Evolutionary conservation across 2,797 vertebrate genomes (phyloP), one percentile per base, ranked within the genome.

Genomic region (Salmo trutta): DNA sequence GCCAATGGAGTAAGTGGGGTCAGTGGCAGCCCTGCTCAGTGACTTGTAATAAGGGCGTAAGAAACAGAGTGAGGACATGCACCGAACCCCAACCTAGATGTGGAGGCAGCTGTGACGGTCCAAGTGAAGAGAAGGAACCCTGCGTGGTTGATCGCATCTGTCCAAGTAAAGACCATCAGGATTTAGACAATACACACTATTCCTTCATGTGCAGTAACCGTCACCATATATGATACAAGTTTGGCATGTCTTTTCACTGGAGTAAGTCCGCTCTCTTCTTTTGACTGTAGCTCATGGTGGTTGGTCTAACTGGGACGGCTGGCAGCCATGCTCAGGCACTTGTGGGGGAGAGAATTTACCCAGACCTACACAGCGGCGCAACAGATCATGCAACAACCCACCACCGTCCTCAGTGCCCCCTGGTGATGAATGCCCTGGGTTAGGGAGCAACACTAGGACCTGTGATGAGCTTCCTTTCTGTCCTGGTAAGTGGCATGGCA

Each of bases 241-340:
- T 64, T 24, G 59, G 59, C 21, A 64, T 64, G 24, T 64, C 21
- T 64, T 24, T 64, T 12, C 59, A 64, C 21, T 62, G 41, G 10
- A 47, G 41, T 47, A 47, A 68, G 2, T 68, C 66, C 4, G 10
- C 41, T 6, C 17, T 47, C 41, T 3, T 31, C 65, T 19, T 68
- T 33, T 33, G 7, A 66, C 4, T n/a, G 47, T 73, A 95, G 94
- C 77, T 75, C 93, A 94, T 7, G 94, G 93, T 1, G 86, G 81
- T 64, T 94, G 94, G 94, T 85, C 89, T 1, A 15, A 51, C 71
- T 95, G 94, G 94, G 85, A 85, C 0, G 15, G 31, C 17, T 94
- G 93, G 93, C 70, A 74, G 6, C 1, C 70, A 1, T 95, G 94
- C 76, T 83, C 85, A 3, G 77, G 64, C 3, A 79, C 86, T 14